These are phyloP conservation scores for Sakesphorus luctuosus DNA, from an alignment of 2,113 vertebrate genomes.

Conservation along the genomic window DNA sequence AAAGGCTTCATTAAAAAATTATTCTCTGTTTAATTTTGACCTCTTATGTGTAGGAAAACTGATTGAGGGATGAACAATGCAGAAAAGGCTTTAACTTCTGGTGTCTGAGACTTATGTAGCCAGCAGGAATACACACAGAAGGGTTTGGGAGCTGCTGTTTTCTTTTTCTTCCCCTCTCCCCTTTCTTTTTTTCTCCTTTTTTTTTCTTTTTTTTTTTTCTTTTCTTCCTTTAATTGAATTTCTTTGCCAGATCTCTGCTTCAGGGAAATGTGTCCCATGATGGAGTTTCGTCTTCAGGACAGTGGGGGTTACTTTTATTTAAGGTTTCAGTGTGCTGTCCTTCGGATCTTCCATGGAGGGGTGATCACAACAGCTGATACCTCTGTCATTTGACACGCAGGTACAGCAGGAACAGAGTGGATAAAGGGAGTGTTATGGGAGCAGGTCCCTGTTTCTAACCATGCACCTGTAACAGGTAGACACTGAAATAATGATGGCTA, in stretches of 20 bases:
- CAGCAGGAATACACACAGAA: neutral
- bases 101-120: neutral
- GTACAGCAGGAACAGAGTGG: neutral
- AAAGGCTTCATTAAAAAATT: neutral
- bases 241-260: neutral
- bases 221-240: neutral
- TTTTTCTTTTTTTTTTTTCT: fast-evolving
- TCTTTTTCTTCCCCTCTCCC: no score
- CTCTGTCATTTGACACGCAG: neutral
- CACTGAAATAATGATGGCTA: neutral
- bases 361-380: neutral
- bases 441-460: neutral
- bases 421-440: neutral
- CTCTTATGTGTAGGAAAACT: neutral
- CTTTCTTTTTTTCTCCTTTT: neutral
- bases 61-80: neutral
- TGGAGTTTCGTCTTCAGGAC: neutral
- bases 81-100: neutral
- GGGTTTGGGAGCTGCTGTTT: neutral
- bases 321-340: fast-evolving
- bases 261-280: fast-evolving
- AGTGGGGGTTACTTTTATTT: neutral
- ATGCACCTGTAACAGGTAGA: neutral
- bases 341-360: neutral
- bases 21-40: neutral